phyloP scores from a whole-genome alignment of 2,113 vertebrate genomes.

The Labeo catla region DNA sequence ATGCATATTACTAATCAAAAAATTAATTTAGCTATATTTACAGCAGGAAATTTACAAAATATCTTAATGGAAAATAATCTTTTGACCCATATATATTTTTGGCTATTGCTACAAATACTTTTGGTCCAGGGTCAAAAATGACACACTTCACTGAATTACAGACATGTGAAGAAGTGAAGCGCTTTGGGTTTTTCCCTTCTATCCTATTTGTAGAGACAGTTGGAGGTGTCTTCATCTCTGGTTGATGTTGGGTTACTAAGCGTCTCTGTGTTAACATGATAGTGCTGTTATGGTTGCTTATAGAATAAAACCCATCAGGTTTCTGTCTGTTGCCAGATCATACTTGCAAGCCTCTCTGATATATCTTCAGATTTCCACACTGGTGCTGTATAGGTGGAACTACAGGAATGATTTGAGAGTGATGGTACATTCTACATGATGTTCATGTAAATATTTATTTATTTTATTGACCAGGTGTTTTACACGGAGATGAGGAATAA shows the following conservation, averaged over 20 bases:
- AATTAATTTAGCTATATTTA: no score
- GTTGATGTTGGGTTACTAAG: neutral
- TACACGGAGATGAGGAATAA: slow-evolving; percentile 82
- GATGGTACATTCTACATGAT: neutral
- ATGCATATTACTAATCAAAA: no score
- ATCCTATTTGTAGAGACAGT: neutral
- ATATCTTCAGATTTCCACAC: neutral
- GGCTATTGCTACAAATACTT: no score
- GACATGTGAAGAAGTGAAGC: neutral
- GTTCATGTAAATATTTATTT: neutral
- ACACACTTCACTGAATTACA: neutral
- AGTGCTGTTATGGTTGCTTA: neutral
- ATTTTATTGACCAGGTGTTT: slow-evolving; percentile 79
- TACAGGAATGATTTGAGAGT: neutral
- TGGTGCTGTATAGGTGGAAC: neutral
- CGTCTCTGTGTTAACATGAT: neutral
- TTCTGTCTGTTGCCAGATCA: neutral
- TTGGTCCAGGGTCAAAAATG: no score
- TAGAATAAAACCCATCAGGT: neutral
- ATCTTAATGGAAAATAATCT: no score
- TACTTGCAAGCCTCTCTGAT: neutral
- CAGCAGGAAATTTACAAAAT: no score
- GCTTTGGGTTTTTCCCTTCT: neutral
- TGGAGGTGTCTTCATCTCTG: slow-evolving; percentile 3
- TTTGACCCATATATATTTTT: no score